Evolutionary conservation across 1,140 invertebrate genomes (phyloP).

Genomic region (Aphaenogaster floridana): DNA sequence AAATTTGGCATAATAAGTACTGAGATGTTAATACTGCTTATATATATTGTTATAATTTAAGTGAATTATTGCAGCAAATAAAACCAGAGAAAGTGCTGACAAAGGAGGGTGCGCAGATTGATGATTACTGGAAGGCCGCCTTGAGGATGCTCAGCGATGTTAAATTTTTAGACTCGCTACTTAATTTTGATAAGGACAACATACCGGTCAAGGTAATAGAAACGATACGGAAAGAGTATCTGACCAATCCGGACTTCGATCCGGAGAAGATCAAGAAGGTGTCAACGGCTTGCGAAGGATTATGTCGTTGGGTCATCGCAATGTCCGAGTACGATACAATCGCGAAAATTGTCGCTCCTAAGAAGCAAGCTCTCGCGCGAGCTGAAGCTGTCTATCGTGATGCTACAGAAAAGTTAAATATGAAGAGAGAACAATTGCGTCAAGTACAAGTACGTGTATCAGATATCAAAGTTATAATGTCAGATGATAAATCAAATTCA

Average conservation of each 20-base stretch:
- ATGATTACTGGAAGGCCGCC: slow-evolving; percentile 98
- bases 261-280: slow-evolving; percentile 95
- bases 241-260: slow-evolving; percentile 96
- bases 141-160: slow-evolving; percentile 96
- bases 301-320: slow-evolving; percentile 97
- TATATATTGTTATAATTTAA: background rate
- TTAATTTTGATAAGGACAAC: slow-evolving; percentile 97
- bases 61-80: slow-evolving; percentile 88
- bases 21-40: background rate
- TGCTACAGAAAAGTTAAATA: slow-evolving; percentile 90
- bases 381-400: slow-evolving; percentile 91
- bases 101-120: slow-evolving; percentile 91
- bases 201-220: slow-evolving; percentile 94
- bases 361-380: slow-evolving; percentile 92
- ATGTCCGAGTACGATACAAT: slow-evolving; percentile 98
- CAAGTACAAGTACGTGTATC: slow-evolving; percentile 85
- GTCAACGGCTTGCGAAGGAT: slow-evolving; percentile 92
- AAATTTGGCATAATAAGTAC: background rate
- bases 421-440: slow-evolving; percentile 92
- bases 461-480: background rate
- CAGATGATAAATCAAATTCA: background rate
- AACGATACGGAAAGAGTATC: slow-evolving; percentile 93
- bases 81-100: slow-evolving; percentile 93
- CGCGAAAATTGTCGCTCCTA: slow-evolving; percentile 95
- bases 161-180: slow-evolving; percentile 94